phyloP scores from a whole-genome alignment of 2,797 vertebrate species.

The Onychomys leucogaster region DNA sequence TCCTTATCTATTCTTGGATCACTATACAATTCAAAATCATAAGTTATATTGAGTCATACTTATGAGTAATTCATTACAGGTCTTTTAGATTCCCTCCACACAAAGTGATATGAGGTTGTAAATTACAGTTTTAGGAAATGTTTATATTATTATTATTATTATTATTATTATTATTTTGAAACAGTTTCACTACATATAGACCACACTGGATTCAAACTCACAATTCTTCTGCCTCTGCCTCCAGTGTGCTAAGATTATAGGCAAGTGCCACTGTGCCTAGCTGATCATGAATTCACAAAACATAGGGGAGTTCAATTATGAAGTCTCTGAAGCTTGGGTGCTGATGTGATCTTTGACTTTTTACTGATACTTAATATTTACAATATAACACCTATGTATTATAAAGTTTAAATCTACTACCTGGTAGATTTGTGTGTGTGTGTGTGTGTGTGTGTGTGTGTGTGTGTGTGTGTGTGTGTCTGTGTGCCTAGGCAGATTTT shows the following conservation, averaged over 20 bases:
- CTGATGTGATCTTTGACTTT: neutral
- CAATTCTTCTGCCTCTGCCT: neutral
- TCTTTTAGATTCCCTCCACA: conserved; percentile 10
- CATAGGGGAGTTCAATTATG: neutral
- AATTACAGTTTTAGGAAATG: neutral
- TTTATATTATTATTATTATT: neutral
- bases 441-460: neutral
- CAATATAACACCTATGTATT: neutral
- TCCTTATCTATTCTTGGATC: neutral
- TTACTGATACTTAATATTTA: conserved; percentile 38
- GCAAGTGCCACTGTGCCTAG: neutral
- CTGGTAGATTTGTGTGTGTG: neutral
- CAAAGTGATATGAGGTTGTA: neutral
- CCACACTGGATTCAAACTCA: neutral
- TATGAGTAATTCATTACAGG: conserved; percentile 42
- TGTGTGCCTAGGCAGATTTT: neutral
- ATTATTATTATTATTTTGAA: neutral
- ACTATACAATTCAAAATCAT: conserved; percentile 40
- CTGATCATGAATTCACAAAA: neutral
- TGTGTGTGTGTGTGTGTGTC: neutral
- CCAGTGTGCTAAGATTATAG: neutral
- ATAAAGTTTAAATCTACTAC: conserved; percentile 11
- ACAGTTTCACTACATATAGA: neutral
- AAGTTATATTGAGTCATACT: conserved; percentile 47
- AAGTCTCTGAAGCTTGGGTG: neutral